Base-by-base conservation (phyloP, 2,888 invertebrate genomes). In the Dastarcus helophoroides region DNA sequence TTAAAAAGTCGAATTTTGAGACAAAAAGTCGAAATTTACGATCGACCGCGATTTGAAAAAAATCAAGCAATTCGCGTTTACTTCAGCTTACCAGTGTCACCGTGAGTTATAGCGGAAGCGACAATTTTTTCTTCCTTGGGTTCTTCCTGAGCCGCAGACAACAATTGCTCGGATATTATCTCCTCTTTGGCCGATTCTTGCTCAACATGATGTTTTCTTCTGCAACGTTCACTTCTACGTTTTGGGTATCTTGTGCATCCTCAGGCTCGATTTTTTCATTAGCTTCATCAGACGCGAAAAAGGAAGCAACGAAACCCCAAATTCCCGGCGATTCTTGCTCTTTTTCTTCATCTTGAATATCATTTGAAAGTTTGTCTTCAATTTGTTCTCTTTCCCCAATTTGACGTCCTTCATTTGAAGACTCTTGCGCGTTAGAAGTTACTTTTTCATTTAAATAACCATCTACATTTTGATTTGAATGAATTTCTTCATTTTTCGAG, bases 201-300 rank as follows among this genome's bases (percentile, higher is more conserved):
- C n/a, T n/a, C n/a, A n/a, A n/a, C n/a, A n/a, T n/a, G n/a, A n/a
- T 19, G 19, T 26, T 25, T 8, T 32, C 32, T 32, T 23, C 30
- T 15, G n/a, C n/a, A n/a, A 15, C 12, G 15, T 31, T 10, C 16
- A 11, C n/a, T 4, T 27, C 4, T 26, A 11, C 8, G 13, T 26
- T 26, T n/a, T n/a, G 38, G 13, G 26, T 4, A 17, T 8, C 25
- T 7, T 19, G 7, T 19, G 17, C 33, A 19, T 19, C 30, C 19
- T 28, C 22, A 33, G 12, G 11, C 17, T 34, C 12, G 11, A 17
- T 16, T 35, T 33, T 22, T 14, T 35, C 26, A 17, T 12, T 31
- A n/a, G n/a, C n/a, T n/a, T 26, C 14, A n/a, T 9, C 19, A 8
- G n/a, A n/a, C n/a, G n/a, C n/a, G n/a, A n/a, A n/a, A n/a, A n/a